phyloP scores from a whole-genome alignment of 2,888 invertebrate genomes.

The Chrysolina americana region DNA sequence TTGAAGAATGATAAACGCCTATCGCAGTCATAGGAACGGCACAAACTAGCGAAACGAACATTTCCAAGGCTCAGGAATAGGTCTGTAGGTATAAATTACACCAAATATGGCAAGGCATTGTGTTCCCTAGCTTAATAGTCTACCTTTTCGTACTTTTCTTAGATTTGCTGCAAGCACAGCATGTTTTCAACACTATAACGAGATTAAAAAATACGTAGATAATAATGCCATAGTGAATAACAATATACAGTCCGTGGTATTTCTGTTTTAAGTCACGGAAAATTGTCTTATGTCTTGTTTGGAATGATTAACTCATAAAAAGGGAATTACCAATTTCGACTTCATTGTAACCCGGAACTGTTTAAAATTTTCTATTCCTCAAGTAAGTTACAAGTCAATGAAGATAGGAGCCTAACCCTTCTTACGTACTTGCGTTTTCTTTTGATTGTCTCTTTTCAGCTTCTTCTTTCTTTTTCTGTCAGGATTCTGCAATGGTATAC shows the following conservation, averaged over 20 bases:
- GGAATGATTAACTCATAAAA: too few species aligned
- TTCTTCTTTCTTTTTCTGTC: too few species aligned
- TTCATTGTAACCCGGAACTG: too few species aligned
- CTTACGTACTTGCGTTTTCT: too few species aligned
- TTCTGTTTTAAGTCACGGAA: too few species aligned
- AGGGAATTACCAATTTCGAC: too few species aligned
- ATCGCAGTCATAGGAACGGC: constrained; percentile 23
- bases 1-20: constrained; percentile 43
- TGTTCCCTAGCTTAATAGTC: constrained; percentile 51
- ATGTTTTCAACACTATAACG: constrained; percentile 19
- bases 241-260: neutral
- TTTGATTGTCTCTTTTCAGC: too few species aligned
- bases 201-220: neutral
- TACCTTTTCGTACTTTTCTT: constrained; percentile 39
- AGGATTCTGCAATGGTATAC: too few species aligned
- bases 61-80: constrained; percentile 47
- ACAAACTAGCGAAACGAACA: constrained; percentile 34
- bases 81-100: constrained; percentile 56
- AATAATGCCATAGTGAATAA: constrained; percentile 2
- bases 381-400: too few species aligned
- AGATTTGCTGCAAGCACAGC: constrained; percentile 35
- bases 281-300: too few species aligned
- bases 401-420: too few species aligned
- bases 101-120: constrained; percentile 56
- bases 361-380: too few species aligned